phyloP scores from a whole-genome alignment of 2,113 vertebrate genomes.

The Ctenodactylus gundi region DNA sequence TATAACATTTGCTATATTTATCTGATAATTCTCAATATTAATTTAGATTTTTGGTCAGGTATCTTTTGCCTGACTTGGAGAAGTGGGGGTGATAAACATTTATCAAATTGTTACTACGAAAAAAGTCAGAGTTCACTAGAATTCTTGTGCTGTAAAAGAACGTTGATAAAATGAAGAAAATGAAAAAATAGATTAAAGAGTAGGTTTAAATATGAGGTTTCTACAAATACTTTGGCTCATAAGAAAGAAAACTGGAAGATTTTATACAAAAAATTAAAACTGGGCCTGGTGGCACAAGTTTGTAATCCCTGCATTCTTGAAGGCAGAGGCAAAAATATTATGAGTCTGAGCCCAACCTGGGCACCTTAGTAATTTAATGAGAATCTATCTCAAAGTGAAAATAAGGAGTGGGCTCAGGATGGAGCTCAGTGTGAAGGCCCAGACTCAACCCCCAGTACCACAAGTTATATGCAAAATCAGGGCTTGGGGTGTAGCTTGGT shows the following conservation, averaged over 20 bases:
- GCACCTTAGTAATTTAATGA: too few species aligned
- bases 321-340: too few species aligned
- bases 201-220: background rate
- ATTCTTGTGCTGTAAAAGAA: constrained; percentile 3
- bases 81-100: background rate
- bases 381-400: too few species aligned
- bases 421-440: too few species aligned
- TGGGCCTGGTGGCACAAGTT: too few species aligned
- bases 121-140: background rate
- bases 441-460: too few species aligned
- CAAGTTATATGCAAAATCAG: too few species aligned
- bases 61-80: background rate
- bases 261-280: background rate
- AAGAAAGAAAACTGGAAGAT: background rate
- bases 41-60: background rate
- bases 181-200: constrained; percentile 3
- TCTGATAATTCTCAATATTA: constrained; percentile 31
- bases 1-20: background rate
- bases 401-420: too few species aligned
- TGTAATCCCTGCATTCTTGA: too few species aligned
- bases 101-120: constrained; percentile 9
- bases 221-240: background rate
- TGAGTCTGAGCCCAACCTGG: too few species aligned
- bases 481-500: too few species aligned
- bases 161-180: background rate